Percentiles rank a stretch among this genome's conserved stretches.
phyloP scores from a whole-genome alignment of 2,888 invertebrate species.

The Oasisia sp. region DNA sequence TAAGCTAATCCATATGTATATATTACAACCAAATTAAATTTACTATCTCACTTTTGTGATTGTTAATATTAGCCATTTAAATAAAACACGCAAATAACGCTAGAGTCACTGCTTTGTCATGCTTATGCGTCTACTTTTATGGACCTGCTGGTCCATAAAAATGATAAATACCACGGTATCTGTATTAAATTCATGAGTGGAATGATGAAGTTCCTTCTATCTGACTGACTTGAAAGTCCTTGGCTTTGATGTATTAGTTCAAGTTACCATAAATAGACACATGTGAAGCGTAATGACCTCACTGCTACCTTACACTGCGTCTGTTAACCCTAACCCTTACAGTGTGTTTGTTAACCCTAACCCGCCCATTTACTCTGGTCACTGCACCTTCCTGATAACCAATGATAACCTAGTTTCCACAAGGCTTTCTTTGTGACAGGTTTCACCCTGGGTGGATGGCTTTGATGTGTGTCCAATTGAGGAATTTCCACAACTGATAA shows the following conservation, averaged over 20 bases:
- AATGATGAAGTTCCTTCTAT: not conserved
- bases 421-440: not conserved
- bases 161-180: not conserved
- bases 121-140: too few relatives aligned
- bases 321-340: not conserved
- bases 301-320: not conserved
- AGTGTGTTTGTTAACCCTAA: not conserved
- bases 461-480: too few relatives aligned
- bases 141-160: too few relatives aligned
- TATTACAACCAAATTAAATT: too few relatives aligned
- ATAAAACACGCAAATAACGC: too few relatives aligned
- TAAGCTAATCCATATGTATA: too few relatives aligned
- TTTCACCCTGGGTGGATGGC: not conserved
- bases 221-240: not conserved
- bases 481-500: too few relatives aligned
- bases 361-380: not conserved
- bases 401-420: not conserved
- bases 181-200: not conserved
- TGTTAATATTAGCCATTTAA: too few relatives aligned
- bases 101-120: too few relatives aligned
- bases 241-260: not conserved
- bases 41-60: too few relatives aligned
- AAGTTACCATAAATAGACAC: not conserved
- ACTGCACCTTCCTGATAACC: not conserved
- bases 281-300: not conserved